Base-by-base conservation (phyloP, 2,888 invertebrate genomes). In the Drosophila flavopinicola region DNA sequence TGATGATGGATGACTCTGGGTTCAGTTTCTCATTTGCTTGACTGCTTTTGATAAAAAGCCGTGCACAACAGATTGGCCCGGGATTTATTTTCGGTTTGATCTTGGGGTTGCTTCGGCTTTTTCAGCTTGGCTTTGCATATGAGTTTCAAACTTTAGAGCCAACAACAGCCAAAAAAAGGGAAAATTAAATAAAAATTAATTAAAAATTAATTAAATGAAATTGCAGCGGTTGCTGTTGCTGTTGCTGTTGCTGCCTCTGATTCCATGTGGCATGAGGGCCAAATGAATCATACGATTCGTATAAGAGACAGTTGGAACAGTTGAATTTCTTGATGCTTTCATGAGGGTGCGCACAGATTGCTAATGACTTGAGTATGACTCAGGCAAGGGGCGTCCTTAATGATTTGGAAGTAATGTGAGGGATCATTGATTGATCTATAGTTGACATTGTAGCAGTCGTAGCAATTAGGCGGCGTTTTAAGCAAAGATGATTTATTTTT, bases 131-230 rank as follows among this genome's bases (percentile, higher is more conserved):
- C 72, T 78, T 84, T 84, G 80, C 80, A 76, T 84, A 54, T 57
- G 57, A 72, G 66, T 59, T 75, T 58, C 17, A 38, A 60, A 75
- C 29, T 61, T 76, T 64, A 44, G 51, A 63, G 20, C 20, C 42
- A 25, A 33, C 45, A 59, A 54, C 42, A 48, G 38, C 41, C 38
- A 33, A 59, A 35, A n/a, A 20, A 20, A 2, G 2, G 6, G 38
- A 64, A 72, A 73, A 78, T 78, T 85, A 65, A 85, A 78, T 75
- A 73, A 59, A 83, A 85, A 75, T 73, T 65, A 85, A 83, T 82
- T 78, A 83, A 83, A 85, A 85, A 85, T 79, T 83, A 79, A 79
- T 79, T 79, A 83, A 85, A 59, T 67, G 65, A 79, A 85, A 73
- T 78, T 75, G 66, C 60, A 59, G 67, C 52, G 44, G 57, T 60